Conservation (phyloP, 2,888 invertebrate species). For the Rhyacophila evoluta region DNA sequence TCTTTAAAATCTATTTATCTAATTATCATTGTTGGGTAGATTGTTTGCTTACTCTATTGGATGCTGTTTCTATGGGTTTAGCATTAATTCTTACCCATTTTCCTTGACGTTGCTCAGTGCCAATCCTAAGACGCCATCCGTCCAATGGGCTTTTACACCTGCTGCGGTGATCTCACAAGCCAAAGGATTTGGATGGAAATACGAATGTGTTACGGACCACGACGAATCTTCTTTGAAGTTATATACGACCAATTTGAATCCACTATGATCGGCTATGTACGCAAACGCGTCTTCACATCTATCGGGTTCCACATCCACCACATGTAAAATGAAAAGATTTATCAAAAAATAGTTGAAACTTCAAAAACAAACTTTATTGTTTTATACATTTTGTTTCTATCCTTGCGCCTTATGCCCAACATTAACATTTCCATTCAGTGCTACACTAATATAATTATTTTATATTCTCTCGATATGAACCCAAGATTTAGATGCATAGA, state of each 20-base stretch:
- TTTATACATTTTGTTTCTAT: too few relatives aligned
- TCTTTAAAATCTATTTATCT: too few relatives aligned
- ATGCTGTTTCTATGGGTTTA: too few relatives aligned
- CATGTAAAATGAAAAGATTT: constrained; percentile 66
- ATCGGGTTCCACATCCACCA: constrained; percentile 76
- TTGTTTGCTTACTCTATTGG: too few relatives aligned
- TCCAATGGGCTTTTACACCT: constrained; percentile 88
- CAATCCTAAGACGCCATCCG: constrained; percentile 83
- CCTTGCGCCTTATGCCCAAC: too few relatives aligned
- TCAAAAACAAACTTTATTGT: too few relatives aligned
- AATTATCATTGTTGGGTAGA: too few relatives aligned
- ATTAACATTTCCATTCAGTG: too few relatives aligned
- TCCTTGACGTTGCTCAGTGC: constrained; percentile 74
- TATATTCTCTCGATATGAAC: too few relatives aligned
- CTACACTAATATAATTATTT: too few relatives aligned
- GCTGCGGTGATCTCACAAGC: constrained; percentile 81
- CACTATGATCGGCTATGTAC: constrained; percentile 82
- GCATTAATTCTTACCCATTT: constrained; percentile 71
- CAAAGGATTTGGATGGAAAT: constrained; percentile 86
- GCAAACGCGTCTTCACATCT: constrained; percentile 81
- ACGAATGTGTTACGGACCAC: constrained; percentile 84
- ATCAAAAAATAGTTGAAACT: neutral
- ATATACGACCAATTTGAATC: constrained; percentile 82
- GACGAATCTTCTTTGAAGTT: constrained; percentile 79
- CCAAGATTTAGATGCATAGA: too few relatives aligned